These are phyloP conservation scores for Sorex araneus DNA, from an alignment of 2,113 vertebrate genomes.

Conservation along the genomic window DNA sequence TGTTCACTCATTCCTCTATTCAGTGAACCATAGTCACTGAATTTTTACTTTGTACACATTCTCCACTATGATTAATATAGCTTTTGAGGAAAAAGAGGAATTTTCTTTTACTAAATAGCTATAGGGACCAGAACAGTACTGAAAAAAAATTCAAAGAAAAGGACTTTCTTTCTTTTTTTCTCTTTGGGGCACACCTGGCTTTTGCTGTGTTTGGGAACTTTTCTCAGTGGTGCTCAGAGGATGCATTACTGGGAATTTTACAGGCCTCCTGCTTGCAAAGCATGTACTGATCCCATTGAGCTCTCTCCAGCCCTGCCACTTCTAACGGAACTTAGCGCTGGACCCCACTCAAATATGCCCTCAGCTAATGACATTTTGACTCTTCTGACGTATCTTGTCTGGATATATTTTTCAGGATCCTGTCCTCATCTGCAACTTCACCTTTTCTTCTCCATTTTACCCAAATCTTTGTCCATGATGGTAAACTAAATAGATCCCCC, in stretches of 20 bases:
- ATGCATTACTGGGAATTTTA: too few relatives aligned
- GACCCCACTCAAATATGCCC: not conserved
- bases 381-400: not conserved
- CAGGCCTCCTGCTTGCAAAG: too few relatives aligned
- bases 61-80: not conserved
- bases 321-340: not conserved
- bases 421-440: not conserved
- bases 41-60: constrained; percentile 2
- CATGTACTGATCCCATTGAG: too few relatives aligned
- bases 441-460: not conserved
- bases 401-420: not conserved
- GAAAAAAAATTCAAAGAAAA: too few relatives aligned
- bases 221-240: too few relatives aligned
- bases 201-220: too few relatives aligned
- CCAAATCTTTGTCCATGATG: not conserved
- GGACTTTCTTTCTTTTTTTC: too few relatives aligned
- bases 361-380: not conserved
- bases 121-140: too few relatives aligned
- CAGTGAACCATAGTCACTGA: not conserved
- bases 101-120: too few relatives aligned
- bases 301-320: not conserved
- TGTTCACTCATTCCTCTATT: constrained; percentile 5
- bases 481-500: constrained; percentile 16
- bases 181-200: too few relatives aligned
- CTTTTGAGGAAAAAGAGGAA: too few relatives aligned